Conservation (phyloP, 1,140 invertebrate genomes). For the Eumaeus atala region DNA sequence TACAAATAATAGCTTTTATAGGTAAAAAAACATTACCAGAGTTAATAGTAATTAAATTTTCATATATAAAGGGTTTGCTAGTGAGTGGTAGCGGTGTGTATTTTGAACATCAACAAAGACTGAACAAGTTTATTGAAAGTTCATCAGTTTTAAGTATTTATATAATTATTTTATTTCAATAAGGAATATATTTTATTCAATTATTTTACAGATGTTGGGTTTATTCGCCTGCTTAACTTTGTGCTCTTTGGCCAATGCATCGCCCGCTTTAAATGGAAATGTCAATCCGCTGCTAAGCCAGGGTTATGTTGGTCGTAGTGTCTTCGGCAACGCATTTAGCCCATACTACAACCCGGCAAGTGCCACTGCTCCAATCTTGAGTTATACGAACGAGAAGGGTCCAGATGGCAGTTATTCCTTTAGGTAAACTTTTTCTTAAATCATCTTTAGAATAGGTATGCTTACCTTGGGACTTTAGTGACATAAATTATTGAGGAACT, state of each 20-base stretch:
- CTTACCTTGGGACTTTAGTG: too few species aligned
- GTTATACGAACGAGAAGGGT: slow-evolving; percentile 51
- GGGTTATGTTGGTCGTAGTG: slow-evolving; percentile 4
- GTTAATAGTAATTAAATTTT: slow-evolving; percentile 3
- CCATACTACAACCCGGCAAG: slow-evolving; percentile 38
- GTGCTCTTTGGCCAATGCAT: background rate
- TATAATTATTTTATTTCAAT: too few species aligned
- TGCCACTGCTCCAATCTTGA: slow-evolving; percentile 51
- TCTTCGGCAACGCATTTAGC: slow-evolving; percentile 10
- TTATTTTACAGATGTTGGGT: slow-evolving; percentile 2
- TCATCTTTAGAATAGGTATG: too few species aligned
- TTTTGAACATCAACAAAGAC: background rate
- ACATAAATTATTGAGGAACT: too few species aligned
- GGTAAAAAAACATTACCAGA: background rate
- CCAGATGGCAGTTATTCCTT: slow-evolving; percentile 59
- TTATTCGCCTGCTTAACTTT: background rate
- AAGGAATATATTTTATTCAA: too few species aligned
- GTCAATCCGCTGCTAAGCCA: slow-evolving; percentile 7
- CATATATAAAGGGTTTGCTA: background rate
- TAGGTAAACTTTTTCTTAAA: slow-evolving; percentile 35
- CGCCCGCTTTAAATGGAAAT: background rate
- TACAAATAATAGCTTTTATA: slow-evolving; percentile 5
- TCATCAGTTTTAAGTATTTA: too few species aligned
- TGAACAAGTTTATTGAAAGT: background rate
- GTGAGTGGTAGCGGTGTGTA: background rate